Evolutionary conservation across 1,140 invertebrate species (phyloP), one percentile per base, ranked within the genome.

Genomic region (Camponotus pennsylvanicus): DNA sequence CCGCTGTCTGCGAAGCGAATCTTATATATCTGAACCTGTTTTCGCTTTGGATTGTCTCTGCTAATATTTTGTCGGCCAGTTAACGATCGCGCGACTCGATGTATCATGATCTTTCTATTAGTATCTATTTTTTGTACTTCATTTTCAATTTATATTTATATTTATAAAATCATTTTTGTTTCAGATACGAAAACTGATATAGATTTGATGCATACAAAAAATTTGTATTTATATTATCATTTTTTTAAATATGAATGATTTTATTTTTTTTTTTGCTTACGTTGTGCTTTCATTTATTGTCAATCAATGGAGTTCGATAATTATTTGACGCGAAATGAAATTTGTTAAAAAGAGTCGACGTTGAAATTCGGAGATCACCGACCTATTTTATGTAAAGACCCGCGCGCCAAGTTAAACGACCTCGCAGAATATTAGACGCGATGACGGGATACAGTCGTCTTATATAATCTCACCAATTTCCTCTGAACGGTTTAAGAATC

Each of bases 371-470:
- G 55, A 27, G 45, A 80, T 80, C 45, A 80, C n/a, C 45, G 64
- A 70, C 64, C 34, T 80, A 70, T 70, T 80, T 67, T 27, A 52
- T 37, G 63, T 69, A 80, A 55, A 79, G 77, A 32, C 8, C 7
- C 45, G 77, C 8, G 3, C 45, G 77, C 34, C 79, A 83, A 73
- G 69, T 83, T 83, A 83, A 83, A 83, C 79, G 69, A 75, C 69
- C 55, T 83, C 79, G 40, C 40, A 59, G 42, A 73, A 83, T 45
- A 70, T 75, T 83, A 57, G 34, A 66, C 15, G 45, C 59, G 73
- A 79, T 37, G 8, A 77, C 9, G 32, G 1, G 27, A 64, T 57
- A 73, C 21, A 66, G 37, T 42, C 32, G 45, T 73, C 79, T 83
- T 83, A 83, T 18, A 63, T 83, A 83, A 83, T 83, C 67, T 83